phyloP scores from a whole-genome alignment of 1,140 invertebrate species.

The Drosophila burlai region DNA sequence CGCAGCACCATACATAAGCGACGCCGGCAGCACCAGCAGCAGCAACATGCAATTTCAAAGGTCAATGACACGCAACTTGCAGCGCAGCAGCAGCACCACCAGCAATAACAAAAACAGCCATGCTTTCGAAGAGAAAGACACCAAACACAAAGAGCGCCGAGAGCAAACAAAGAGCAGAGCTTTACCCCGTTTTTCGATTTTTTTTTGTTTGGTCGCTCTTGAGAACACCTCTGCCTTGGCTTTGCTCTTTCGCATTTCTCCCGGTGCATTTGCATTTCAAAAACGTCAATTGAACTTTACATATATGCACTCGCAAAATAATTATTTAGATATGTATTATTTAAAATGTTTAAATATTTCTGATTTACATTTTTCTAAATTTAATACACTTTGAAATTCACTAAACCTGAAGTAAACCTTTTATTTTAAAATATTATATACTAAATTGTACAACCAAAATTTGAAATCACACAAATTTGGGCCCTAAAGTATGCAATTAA shows the following conservation, averaged over 20 bases:
- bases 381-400: too few relatives aligned
- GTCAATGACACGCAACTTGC: conserved; percentile 81
- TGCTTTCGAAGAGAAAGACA: conserved; percentile 20
- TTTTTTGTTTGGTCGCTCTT: conserved; percentile 4
- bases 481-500: too few relatives aligned
- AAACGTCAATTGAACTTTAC: conserved; percentile 31
- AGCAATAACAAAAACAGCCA: conserved; percentile 9
- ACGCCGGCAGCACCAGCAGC: conserved; percentile 31
- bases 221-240: conserved; percentile 25
- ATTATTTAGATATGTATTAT: not conserved
- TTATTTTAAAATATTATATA: too few relatives aligned
- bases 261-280: conserved; percentile 37
- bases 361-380: too few relatives aligned
- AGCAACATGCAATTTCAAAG: conserved; percentile 83
- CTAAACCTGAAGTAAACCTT: too few relatives aligned
- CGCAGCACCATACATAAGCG: conserved; percentile 52
- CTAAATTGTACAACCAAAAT: too few relatives aligned
- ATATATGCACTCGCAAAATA: conserved; percentile 1
- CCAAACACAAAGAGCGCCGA: conserved; percentile 25
- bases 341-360: too few relatives aligned
- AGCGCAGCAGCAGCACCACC: conserved; percentile 51
- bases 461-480: too few relatives aligned
- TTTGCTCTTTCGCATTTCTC: conserved; percentile 20
- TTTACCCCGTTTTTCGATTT: conserved; percentile 14
- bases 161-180: conserved; percentile 17